These are phyloP conservation scores for Misgurnus anguillicaudatus DNA, from an alignment of 2,113 vertebrate species.

Conservation along the genomic window DNA sequence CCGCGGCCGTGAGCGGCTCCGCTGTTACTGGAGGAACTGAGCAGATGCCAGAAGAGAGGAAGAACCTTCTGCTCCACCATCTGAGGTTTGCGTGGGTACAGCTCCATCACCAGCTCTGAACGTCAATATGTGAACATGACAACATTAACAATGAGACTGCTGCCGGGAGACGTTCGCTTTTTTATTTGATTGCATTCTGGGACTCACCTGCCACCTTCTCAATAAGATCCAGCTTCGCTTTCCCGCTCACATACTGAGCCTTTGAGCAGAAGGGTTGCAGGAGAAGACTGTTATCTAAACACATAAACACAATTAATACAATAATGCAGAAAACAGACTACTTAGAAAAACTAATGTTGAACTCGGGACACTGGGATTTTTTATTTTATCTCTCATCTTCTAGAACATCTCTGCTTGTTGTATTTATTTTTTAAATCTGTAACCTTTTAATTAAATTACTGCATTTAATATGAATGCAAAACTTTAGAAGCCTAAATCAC, in stretches of 20 bases:
- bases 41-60: slow-evolving; percentile 86
- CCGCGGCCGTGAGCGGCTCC: slow-evolving; percentile 79
- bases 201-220: slow-evolving; percentile 88
- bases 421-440: no score
- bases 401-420: no score
- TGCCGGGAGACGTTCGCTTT: no score
- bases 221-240: slow-evolving; percentile 91
- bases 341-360: no score
- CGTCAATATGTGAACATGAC: neutral
- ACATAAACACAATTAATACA: neutral
- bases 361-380: no score
- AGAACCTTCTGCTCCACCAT: slow-evolving; percentile 87
- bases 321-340: no score
- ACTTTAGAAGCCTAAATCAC: no score
- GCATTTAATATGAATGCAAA: no score
- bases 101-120: slow-evolving; percentile 82
- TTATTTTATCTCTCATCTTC: no score
- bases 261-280: slow-evolving; percentile 94
- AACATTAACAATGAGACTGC: no score
- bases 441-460: no score
- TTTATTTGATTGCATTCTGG: neutral
- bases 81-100: slow-evolving; percentile 86
- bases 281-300: slow-evolving; percentile 85
- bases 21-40: slow-evolving; percentile 79
- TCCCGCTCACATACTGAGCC: slow-evolving; percentile 90